Base-by-base conservation (phyloP, 2,113 vertebrate genomes). In the Pachycephala philippinensis region DNA sequence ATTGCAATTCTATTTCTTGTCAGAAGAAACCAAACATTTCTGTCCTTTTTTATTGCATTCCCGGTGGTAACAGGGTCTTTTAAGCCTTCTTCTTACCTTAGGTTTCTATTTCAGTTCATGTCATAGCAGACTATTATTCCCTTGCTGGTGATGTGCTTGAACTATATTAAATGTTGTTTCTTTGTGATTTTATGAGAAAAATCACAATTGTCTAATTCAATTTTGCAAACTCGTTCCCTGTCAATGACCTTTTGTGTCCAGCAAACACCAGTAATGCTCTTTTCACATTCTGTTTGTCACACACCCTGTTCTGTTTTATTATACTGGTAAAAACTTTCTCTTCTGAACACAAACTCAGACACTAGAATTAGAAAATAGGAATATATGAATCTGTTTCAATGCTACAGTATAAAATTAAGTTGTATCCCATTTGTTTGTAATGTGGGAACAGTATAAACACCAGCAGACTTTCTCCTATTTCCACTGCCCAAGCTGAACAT, bases 161-260 rank as follows among this genome's bases (percentile, higher is more conserved):
- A 84, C 53, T 72, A 47, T 70, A 27, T 70, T 91, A 66, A 72
- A 59, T 94, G 37, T 60, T 71, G 54, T 92, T 96, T 93, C 87
- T 95, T 91, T 91, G 35, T 45, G 59, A 23, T 93, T 96, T 96
- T 93, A 90, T 10, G 87, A 65, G 47, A 30, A 90, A 90, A 90
- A 77, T 79, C 87, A 45, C 59, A 95, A 13, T 87, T 87, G 88
- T 66, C 77, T 57, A 23, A 28, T 87, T 88, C 77, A 82, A 31
- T 89, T 94, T 77, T 87, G 63, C 69, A 52, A 65, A 44, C 47
- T 84, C 6, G 5, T 64, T 91, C 45, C 65, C 54, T 92, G 22
- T 81, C 76, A 54, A n/a, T 92, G 66, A 95, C 72, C 45, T 92
- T 88, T 49, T 90, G 37, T 82, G 33, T 93, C 54, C 68, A 87